phyloP scores from a whole-genome alignment of 1,140 invertebrate species.

The Mylabris phalerata region DNA sequence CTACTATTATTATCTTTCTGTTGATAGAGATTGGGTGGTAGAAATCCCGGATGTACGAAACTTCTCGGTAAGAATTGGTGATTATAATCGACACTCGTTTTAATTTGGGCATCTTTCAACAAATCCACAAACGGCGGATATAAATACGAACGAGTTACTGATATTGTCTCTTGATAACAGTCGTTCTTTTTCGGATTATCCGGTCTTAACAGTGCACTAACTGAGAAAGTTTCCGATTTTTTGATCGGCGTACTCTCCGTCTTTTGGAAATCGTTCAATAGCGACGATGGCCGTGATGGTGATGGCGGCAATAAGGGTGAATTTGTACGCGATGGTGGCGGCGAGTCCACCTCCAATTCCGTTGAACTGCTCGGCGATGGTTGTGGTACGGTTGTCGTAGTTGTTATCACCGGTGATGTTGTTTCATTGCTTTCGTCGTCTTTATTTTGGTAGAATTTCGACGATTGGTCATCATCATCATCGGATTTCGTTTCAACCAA shows the following conservation, averaged over 20 bases:
- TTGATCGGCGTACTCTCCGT: conserved; percentile 46
- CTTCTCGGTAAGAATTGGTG: conserved; percentile 39
- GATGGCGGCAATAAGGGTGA: conserved; percentile 35
- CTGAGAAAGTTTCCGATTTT: conserved; percentile 71
- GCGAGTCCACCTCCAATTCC: conserved; percentile 64
- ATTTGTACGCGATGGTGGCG: conserved; percentile 47
- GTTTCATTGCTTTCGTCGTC: conserved; percentile 30
- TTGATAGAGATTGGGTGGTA: conserved; percentile 39
- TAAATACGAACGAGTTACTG: conserved; percentile 52
- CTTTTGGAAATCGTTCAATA: conserved; percentile 36
- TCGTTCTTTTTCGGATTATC: conserved; percentile 59
- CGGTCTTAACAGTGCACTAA: conserved; percentile 66
- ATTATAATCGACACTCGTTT: conserved; percentile 39
- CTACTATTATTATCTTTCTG: conserved; percentile 31
- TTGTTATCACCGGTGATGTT: conserved; percentile 36
- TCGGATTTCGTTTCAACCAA: conserved; percentile 53
- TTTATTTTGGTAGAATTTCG: conserved; percentile 27
- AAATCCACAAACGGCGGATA: conserved; percentile 55
- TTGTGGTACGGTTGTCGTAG: conserved; percentile 33
- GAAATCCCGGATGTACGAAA: conserved; percentile 41
- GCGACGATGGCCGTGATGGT: conserved; percentile 46
- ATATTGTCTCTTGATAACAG: conserved; percentile 48
- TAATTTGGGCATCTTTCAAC: conserved; percentile 47
- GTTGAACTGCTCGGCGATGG: conserved; percentile 51
- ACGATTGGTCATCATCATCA: conserved; percentile 47